Evolutionary conservation across 2,888 invertebrate genomes (phyloP).

Genomic region (Hydriomena furcata): DNA sequence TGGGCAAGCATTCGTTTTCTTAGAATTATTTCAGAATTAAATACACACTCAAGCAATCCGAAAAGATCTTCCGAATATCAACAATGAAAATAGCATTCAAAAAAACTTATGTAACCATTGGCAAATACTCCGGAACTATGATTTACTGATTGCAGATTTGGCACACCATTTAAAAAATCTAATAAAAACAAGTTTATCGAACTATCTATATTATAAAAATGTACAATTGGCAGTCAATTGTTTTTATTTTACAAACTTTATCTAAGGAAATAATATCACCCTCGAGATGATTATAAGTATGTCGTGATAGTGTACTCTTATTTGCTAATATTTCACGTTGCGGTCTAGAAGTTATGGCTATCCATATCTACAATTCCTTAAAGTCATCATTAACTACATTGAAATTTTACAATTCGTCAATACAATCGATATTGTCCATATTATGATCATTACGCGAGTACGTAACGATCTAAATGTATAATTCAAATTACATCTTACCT

Average conservation of each 20-base stretch:
- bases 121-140: constrained; percentile 48
- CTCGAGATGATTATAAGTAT: constrained; percentile 65
- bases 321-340: constrained; percentile 29
- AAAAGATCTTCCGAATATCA: constrained; percentile 33
- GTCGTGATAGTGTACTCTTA: constrained; percentile 63
- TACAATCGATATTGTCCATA: constrained; percentile 78
- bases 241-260: constrained; percentile 63
- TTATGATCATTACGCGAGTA: constrained; percentile 81
- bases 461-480: constrained; percentile 78
- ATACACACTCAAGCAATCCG: constrained; percentile 38
- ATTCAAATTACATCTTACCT: constrained; percentile 64
- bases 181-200: constrained; percentile 72
- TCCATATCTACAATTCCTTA: constrained; percentile 74
- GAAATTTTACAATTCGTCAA: constrained; percentile 73
- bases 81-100: constrained; percentile 43
- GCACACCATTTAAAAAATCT: constrained; percentile 73
- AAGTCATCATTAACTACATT: constrained; percentile 61
- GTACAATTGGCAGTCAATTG: constrained; percentile 83
- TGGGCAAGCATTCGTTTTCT: constrained; percentile 70
- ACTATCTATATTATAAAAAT: constrained; percentile 80
- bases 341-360: constrained; percentile 63
- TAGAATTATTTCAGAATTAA: constrained; percentile 52
- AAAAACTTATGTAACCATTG: constrained; percentile 51
- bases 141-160: constrained; percentile 58
- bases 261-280: constrained; percentile 76